phyloP scores from a whole-genome alignment of 2,888 invertebrate genomes.

The Lissonota sp. region DNA sequence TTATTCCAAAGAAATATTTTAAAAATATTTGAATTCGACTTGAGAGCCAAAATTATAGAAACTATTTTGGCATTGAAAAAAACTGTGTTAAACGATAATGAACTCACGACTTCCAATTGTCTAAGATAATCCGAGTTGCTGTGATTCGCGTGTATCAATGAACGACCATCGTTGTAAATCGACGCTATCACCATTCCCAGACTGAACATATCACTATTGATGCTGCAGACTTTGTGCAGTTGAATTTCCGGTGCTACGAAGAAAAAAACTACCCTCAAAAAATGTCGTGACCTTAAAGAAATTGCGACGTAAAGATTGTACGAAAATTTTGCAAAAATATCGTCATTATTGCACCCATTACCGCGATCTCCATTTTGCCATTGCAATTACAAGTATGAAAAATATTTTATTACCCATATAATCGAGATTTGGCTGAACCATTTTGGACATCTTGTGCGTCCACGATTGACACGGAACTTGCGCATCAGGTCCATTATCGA shows the following conservation, averaged over 20 bases:
- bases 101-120: constrained; percentile 94
- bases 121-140: constrained; percentile 95
- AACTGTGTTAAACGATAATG: background rate
- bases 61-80: too few relatives aligned
- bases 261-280: constrained; percentile 2
- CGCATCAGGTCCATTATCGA: constrained; percentile 80
- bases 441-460: constrained; percentile 95
- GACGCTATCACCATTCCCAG: constrained; percentile 97
- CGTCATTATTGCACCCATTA: too few relatives aligned
- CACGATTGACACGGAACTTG: constrained; percentile 91
- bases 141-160: constrained; percentile 95
- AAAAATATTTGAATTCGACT: too few relatives aligned
- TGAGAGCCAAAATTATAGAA: too few relatives aligned
- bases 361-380: too few relatives aligned
- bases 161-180: constrained; percentile 95
- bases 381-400: too few relatives aligned
- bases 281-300: background rate
- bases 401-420: constrained; percentile 88
- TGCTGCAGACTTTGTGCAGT: constrained; percentile 91
- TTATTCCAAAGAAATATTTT: too few relatives aligned
- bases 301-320: too few relatives aligned
- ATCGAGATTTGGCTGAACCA: constrained; percentile 97
- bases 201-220: constrained; percentile 98
- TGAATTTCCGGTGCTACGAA: constrained; percentile 96
- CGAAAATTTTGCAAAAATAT: background rate